Evolutionary conservation across 1,140 invertebrate species (phyloP).

Genomic region (Limonius californicus): DNA sequence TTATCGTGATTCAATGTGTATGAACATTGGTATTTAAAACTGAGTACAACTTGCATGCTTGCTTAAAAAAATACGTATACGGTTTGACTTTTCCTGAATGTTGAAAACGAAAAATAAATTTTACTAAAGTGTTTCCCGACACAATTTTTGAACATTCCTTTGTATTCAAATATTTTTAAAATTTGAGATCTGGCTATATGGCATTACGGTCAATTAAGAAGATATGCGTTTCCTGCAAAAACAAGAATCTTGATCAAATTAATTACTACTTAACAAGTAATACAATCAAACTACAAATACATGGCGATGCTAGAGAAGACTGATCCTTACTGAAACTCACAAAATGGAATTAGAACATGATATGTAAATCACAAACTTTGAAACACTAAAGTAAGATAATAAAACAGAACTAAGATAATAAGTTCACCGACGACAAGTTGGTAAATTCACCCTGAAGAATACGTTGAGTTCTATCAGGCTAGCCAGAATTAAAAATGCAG

Average conservation of each 20-base stretch:
- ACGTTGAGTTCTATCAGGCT: constrained; percentile 82
- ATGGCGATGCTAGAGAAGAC: not conserved
- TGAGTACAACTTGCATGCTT: no score
- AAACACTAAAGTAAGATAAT: not conserved
- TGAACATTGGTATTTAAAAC: no score
- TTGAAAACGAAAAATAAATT: not conserved
- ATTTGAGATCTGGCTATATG: no score
- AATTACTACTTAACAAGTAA: not conserved
- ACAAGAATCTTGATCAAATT: not conserved
- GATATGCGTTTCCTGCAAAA: not conserved
- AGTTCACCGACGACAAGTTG: constrained; percentile 58
- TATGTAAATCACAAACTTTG: constrained; percentile 7
- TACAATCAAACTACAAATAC: not conserved
- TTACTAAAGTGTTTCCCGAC: not conserved
- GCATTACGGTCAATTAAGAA: not conserved
- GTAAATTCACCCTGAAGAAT: constrained; percentile 80
- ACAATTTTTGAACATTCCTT: no score
- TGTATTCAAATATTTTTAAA: no score
- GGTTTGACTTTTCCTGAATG: not conserved
- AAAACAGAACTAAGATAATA: not conserved
- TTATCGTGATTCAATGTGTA: not conserved
- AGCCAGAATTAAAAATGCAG: constrained; percentile 72
- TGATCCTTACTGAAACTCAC: not conserved
- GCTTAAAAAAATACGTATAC: not conserved
- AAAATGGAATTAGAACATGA: not conserved